phyloP scores from a whole-genome alignment of 2,797 vertebrate species.

The Hozukius guyotensis region DNA sequence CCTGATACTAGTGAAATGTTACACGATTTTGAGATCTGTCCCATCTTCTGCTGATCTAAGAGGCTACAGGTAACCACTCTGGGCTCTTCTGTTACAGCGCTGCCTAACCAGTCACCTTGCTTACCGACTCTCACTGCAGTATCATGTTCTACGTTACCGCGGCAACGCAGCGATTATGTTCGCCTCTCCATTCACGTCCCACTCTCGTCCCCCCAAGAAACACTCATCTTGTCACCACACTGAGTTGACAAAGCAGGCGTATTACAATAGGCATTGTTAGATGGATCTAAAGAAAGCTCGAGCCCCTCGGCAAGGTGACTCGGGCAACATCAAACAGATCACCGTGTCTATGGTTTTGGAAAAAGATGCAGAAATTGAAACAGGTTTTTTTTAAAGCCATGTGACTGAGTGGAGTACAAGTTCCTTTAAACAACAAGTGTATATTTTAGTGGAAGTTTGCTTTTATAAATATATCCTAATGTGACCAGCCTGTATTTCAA shows the following conservation, averaged over 20 bases:
- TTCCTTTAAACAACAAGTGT: not conserved
- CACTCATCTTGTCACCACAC: conserved; percentile 60
- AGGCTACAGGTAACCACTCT: conserved; percentile 53
- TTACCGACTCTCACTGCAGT: conserved; percentile 55
- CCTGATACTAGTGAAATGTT: conserved; percentile 10
- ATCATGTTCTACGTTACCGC: conserved; percentile 77
- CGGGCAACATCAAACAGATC: conserved; percentile 33
- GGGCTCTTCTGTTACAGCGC: conserved; percentile 54
- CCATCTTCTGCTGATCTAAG: conserved; percentile 34
- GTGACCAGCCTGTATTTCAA: not conserved
- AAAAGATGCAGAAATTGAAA: not conserved
- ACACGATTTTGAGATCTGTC: not conserved
- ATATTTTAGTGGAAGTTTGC: not conserved
- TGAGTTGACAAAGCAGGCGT: conserved; percentile 42
- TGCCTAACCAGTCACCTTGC: conserved; percentile 59
- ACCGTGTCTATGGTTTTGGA: not conserved
- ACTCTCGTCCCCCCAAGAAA: conserved; percentile 73
- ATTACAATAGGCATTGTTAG: conserved; percentile 51
- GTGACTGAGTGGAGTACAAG: not conserved
- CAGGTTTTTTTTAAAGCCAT: not conserved
- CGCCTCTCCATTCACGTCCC: conserved; percentile 69
- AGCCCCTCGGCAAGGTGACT: conserved; percentile 29
- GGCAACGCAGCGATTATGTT: conserved; percentile 80
- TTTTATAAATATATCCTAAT: not conserved
- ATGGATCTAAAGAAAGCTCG: conserved; percentile 48